Conservation (phyloP, 2,888 invertebrate species). For the Perizoma flavofasciatum region DNA sequence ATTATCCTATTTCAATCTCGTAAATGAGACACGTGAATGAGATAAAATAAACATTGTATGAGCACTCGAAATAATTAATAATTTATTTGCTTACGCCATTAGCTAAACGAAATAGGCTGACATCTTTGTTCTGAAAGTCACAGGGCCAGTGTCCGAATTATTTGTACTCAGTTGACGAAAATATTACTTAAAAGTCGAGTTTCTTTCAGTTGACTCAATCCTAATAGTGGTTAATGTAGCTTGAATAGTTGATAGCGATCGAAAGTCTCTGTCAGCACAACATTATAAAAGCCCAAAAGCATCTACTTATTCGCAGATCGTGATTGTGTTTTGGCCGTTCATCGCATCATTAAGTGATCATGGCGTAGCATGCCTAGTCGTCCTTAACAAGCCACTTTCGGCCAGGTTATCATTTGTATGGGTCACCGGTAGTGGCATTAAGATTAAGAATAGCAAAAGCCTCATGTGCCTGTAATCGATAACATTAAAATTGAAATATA, state of each 20-base stretch:
- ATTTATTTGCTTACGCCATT: neutral
- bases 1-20: no score
- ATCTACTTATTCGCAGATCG: conserved; percentile 5
- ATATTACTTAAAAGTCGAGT: conserved; percentile 9
- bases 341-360: no score
- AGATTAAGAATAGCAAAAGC: no score
- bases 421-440: no score
- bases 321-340: no score
- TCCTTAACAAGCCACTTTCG: no score
- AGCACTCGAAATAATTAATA: neutral
- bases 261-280: conserved; percentile 17
- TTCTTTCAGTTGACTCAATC: conserved; percentile 19
- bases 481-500: no score
- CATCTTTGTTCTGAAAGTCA: conserved; percentile 22
- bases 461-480: no score
- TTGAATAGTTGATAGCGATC: conserved; percentile 20
- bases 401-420: no score
- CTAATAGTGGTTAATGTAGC: conserved; percentile 25
- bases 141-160: conserved; percentile 21
- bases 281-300: conserved; percentile 1
- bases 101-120: neutral
- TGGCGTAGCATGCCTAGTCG: no score
- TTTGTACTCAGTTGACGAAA: conserved; percentile 13
- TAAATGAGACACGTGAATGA: no score
- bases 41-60: neutral